Evolutionary conservation across 2,888 invertebrate genomes (phyloP), one percentile per base, ranked within the genome.

Genomic region (Onthophagus sagittarius): DNA sequence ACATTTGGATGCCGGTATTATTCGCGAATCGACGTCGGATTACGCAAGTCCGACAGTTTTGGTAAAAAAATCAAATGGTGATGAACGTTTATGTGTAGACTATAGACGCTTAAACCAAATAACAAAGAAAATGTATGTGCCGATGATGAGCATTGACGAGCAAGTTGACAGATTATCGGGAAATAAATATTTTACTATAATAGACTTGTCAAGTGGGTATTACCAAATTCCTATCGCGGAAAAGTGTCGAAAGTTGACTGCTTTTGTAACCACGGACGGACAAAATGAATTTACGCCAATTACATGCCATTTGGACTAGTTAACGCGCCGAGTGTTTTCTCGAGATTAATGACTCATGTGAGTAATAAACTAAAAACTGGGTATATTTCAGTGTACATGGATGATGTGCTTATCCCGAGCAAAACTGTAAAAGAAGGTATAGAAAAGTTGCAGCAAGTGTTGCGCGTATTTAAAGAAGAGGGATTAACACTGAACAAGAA

Each of bases 291-390:
- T 78, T 69, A 69, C 75, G 0, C 71, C n/a, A n/a, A n/a, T n/a
- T n/a, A 76, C 0, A 79, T 81, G 79, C 78, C 80, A 4, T 83
- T 82, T 71, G 82, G 82, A 3, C 73, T 82, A 2, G 71, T 77
- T 0, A 82, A 82, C 63, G 81, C 81, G 0, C 80, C 80, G 5
- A 76, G 76, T 62, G 79, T 78, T 6, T 83, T 81, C 72, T 79
- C 80, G 64, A 73, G 78, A 6, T 74, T 79, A 65, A 79, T 82
- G 65, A 23, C 72, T 14, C 11, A 11, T 11, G 63, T 65, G 5
- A 11, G 39, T 11, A n/a, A 11, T 15, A 11, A 39, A 71, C 23
- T 72, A 13, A 65, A 63, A 0, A 14, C 39, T 11, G 39, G 33
- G 5, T n/a, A 14, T 31, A n/a, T 32, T 39, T 14, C 70, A 5